Base-by-base conservation (phyloP, 1,140 invertebrate species). In the Hycleus phaleratus region DNA sequence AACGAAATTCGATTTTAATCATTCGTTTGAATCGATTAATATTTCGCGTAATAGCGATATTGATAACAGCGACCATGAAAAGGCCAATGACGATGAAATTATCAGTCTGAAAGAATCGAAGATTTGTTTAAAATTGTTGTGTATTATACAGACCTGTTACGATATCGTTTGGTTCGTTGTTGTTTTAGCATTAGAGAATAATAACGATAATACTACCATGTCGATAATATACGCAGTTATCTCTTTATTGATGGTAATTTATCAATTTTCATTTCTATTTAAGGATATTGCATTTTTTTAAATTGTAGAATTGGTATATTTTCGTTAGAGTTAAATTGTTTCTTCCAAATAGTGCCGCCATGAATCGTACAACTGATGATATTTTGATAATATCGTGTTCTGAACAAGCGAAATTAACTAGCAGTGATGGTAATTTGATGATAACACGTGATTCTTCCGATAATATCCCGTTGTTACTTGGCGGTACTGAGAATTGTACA, bases 131-230 rank as follows among this genome's bases (percentile, higher is more conserved):
- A 74, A 71, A 57, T 62, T 63, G 4, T 53, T 74, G 8, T 73
- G 71, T 38, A 59, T 68, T 11, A 57, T 73, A 24, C 69, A 74
- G 57, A 68, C 71, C 8, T 63, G 63, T 26, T 74, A 71, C 58
- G 68, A 69, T 59, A 64, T 71, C n/a, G 71, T 73, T 58, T 87
- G 85, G 85, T 85, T 86, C 61, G 78, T 85, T 68, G 82, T 82
- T 2, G 84, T 86, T 4, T 75, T 86, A 4, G 84, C 85, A 8
- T 75, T 87, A n/a, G 85, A 87, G 63, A 85, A 86, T 65, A 76
- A 79, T 2, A 68, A 74, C 5, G 65, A 73, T 26, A 82, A 81
- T 59, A 80, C 78, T 69, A 75, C 79, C 8, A 82, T 84, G 49
- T 79, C 84, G n/a, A 75, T 79, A 11, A 74, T 81, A 47, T 82